phyloP scores from a whole-genome alignment of 2,113 vertebrate genomes.

The Genyomyrus donnyi region DNA sequence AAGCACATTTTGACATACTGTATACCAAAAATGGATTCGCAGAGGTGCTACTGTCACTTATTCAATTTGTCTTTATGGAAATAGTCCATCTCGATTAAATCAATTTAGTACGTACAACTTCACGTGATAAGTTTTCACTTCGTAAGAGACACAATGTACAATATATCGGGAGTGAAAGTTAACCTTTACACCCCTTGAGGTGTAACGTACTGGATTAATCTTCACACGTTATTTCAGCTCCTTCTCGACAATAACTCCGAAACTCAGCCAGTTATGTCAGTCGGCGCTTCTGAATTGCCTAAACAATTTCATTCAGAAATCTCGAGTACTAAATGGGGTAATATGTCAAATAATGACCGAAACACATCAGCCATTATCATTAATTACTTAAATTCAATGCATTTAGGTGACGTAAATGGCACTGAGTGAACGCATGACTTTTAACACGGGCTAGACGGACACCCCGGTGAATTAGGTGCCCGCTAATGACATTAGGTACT shows the following conservation, averaged over 20 bases:
- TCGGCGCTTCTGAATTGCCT: neutral
- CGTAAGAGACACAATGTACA: neutral
- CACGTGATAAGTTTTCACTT: neutral
- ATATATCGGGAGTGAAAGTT: neutral
- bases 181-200: neutral
- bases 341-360: neutral
- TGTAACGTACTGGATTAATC: neutral
- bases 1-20: neutral
- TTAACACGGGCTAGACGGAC: neutral
- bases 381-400: neutral
- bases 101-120: neutral
- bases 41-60: neutral
- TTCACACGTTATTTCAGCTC: neutral
- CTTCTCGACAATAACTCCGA: neutral
- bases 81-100: neutral
- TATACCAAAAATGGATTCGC: neutral
- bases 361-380: neutral
- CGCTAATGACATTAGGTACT: neutral
- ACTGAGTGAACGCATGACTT: neutral
- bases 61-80: neutral
- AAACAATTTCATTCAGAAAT: neutral
- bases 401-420: neutral
- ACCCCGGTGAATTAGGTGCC: neutral
- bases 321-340: neutral
- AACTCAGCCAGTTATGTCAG: neutral